Evolutionary conservation across 2,888 invertebrate genomes (phyloP).

Genomic region (Agrochola circellaris): DNA sequence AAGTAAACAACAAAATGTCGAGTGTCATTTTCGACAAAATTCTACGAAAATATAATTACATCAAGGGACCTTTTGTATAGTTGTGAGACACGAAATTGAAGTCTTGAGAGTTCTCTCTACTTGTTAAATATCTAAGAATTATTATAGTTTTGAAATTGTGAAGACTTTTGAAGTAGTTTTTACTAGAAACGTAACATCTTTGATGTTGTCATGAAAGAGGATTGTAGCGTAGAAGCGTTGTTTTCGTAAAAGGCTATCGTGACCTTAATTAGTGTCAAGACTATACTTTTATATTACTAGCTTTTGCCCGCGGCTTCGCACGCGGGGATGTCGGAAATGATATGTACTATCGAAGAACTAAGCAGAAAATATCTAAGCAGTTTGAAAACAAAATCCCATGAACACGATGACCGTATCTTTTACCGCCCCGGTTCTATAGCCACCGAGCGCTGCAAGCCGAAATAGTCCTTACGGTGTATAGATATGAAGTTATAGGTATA

Average conservation of each 20-base stretch:
- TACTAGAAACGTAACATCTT: slow-evolving; percentile 6
- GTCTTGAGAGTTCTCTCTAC: background rate
- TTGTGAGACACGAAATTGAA: background rate
- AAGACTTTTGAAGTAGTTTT: slow-evolving; percentile 11
- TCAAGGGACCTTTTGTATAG: background rate
- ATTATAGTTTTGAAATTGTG: slow-evolving; percentile 17
- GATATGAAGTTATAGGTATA: too few species aligned
- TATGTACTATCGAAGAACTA: too few species aligned
- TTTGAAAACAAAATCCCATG: too few species aligned
- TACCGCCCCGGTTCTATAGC: too few species aligned
- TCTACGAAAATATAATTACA: slow-evolving; percentile 25
- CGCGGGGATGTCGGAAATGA: background rate
- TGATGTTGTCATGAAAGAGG: slow-evolving; percentile 11
- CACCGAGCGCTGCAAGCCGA: too few species aligned
- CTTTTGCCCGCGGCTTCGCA: background rate
- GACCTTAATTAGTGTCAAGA: too few species aligned
- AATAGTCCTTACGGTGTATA: too few species aligned
- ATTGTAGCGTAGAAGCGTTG: background rate
- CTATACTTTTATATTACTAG: background rate
- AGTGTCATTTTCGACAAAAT: background rate
- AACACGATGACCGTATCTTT: too few species aligned
- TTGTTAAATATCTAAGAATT: slow-evolving; percentile 15
- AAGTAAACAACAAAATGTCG: slow-evolving; percentile 1
- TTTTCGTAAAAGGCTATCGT: background rate
- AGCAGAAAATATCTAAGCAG: too few species aligned